A percentile compares a stretch with the other conserved stretches of the same genome.
These are phyloP conservation scores for Drosophila parthenogenetica DNA, from an alignment of 2,888 invertebrate species.

Conservation along the genomic window DNA sequence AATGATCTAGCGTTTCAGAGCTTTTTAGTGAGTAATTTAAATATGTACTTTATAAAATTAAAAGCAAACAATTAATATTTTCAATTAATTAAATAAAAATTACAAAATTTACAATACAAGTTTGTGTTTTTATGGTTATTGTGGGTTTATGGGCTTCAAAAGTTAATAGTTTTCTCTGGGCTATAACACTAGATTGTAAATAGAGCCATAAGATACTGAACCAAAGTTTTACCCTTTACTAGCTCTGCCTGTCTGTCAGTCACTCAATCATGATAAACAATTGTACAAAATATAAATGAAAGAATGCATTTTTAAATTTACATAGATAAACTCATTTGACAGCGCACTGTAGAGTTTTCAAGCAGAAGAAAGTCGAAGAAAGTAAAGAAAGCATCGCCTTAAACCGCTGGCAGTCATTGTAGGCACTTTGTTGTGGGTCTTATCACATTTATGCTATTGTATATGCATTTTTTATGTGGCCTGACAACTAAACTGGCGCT, in stretches of 20 bases:
- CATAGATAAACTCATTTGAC: constrained; percentile 22
- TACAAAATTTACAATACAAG: background rate
- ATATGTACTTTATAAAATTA: constrained; percentile 37
- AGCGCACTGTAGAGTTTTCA: constrained; percentile 1
- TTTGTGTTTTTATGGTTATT: background rate
- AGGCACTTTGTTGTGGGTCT: constrained; percentile 52
- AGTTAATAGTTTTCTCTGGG: too few species aligned
- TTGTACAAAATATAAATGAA: background rate
- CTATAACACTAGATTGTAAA: too few species aligned
- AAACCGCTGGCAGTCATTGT: constrained; percentile 25
- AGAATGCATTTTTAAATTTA: constrained; percentile 12
- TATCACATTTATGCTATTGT: constrained; percentile 74
- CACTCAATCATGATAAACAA: background rate
- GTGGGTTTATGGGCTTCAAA: background rate
- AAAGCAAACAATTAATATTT: constrained; percentile 24
- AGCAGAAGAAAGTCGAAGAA: background rate
- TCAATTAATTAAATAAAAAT: constrained; percentile 29
- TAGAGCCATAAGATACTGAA: too few species aligned
- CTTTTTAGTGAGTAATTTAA: constrained; percentile 51
- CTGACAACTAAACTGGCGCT: constrained; percentile 72
- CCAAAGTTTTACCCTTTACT: too few species aligned
- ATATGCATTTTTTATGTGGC: constrained; percentile 72
- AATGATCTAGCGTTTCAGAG: constrained; percentile 51
- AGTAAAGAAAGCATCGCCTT: constrained; percentile 4
- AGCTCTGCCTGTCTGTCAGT: background rate